Evolutionary conservation across 2,113 vertebrate genomes (phyloP).

Genomic region (Colius striatus): DNA sequence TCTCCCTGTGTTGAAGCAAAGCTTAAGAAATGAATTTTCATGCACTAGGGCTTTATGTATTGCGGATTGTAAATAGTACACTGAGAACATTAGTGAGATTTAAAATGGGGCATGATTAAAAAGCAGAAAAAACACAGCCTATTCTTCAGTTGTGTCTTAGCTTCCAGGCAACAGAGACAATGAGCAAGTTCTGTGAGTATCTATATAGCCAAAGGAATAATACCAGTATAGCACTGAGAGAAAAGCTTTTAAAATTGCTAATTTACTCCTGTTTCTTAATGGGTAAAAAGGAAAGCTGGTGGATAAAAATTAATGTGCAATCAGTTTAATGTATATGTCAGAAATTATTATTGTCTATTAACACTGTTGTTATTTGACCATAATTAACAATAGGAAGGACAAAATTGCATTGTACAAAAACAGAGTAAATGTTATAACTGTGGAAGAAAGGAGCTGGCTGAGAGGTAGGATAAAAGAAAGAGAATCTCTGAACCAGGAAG

Average conservation of each 20-base stretch:
- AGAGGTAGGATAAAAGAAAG: not conserved
- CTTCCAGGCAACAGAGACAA: constrained; percentile 24
- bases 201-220: not conserved
- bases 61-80: not conserved
- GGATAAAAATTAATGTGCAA: not conserved
- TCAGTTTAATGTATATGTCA: not conserved
- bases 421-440: not conserved
- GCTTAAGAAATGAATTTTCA: not conserved
- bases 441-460: not conserved
- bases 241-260: not conserved
- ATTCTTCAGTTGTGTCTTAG: not conserved
- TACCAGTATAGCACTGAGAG: not conserved
- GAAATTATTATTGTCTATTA: not conserved
- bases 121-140: not conserved
- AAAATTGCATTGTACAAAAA: not conserved
- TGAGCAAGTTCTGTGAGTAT: not conserved
- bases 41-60: not conserved
- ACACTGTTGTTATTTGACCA: not conserved
- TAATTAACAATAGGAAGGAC: not conserved
- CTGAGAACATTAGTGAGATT: not conserved
- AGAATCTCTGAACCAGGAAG: not conserved
- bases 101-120: constrained; percentile 1
- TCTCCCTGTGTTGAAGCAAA: not conserved
- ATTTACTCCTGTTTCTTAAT: constrained; percentile 14
- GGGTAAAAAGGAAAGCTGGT: not conserved